phyloP scores from a whole-genome alignment of 2,888 invertebrate species.

The Ommatoiulus sabulosus region DNA sequence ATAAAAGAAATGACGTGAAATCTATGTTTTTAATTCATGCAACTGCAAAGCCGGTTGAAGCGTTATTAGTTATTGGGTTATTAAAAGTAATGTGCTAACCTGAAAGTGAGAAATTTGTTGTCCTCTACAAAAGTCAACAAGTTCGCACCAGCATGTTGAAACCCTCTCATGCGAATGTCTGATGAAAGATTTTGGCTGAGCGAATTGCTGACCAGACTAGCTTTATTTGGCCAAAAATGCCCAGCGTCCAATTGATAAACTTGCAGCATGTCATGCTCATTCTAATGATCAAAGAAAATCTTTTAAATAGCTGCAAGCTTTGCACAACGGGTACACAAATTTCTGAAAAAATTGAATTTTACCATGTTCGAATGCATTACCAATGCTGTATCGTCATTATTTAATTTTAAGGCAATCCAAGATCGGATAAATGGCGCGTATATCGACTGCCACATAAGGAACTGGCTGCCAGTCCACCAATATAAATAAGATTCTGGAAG shows the following conservation, averaged over 20 bases:
- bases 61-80: too few relatives aligned
- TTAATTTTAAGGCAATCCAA: constrained; percentile 47
- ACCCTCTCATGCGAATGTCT: background rate
- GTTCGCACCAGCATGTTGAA: background rate
- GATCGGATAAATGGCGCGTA: background rate
- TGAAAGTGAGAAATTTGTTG: background rate
- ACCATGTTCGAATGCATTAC: background rate
- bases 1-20: too few relatives aligned
- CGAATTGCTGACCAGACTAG: background rate
- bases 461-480: constrained; percentile 58
- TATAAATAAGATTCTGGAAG: constrained; percentile 54
- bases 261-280: background rate
- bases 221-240: background rate
- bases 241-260: constrained; percentile 35
- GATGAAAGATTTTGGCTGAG: background rate
- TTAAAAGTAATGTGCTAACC: background rate
- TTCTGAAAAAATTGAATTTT: background rate
- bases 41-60: too few relatives aligned
- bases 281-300: background rate
- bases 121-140: background rate
- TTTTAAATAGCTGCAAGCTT: background rate
- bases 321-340: background rate
- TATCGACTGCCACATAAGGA: constrained; percentile 55
- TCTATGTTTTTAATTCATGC: too few relatives aligned
- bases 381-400: constrained; percentile 51